These are phyloP conservation scores for Conus ventricosus DNA, from an alignment of 1,140 invertebrate species.

Conservation along the genomic window DNA sequence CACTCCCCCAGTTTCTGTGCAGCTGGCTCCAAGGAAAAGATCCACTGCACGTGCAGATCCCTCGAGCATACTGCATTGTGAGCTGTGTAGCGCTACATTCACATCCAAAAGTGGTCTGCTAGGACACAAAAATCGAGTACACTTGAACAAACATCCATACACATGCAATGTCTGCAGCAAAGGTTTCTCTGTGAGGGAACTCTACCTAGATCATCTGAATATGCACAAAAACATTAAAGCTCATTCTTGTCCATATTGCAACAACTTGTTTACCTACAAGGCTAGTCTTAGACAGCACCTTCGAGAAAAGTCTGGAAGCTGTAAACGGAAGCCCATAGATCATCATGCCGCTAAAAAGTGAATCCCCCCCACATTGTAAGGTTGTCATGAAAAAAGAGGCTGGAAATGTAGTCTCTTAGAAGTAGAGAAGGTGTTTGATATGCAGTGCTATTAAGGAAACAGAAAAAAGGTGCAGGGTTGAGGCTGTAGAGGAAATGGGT, in stretches of 20 bases:
- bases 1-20: not conserved
- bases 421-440: no score
- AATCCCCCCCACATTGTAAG: no score
- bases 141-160: not conserved
- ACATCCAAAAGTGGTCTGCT: not conserved
- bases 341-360: not conserved
- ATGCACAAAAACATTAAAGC: slow-evolving; percentile 25
- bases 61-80: not conserved
- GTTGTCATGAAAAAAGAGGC: no score
- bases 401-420: no score
- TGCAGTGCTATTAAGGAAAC: no score
- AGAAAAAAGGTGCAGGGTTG: no score
- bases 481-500: no score
- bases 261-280: slow-evolving; percentile 4
- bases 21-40: not conserved
- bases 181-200: slow-evolving; percentile 1
- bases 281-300: not conserved
- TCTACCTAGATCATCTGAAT: not conserved
- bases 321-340: not conserved
- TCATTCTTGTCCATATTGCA: not conserved
- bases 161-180: not conserved
- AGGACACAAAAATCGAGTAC: not conserved
- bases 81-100: not conserved
- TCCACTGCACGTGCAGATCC: not conserved
- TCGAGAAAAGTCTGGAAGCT: not conserved